These are phyloP conservation scores for Tenebrio molitor DNA, from an alignment of 1,140 invertebrate genomes.

Conservation along the genomic window DNA sequence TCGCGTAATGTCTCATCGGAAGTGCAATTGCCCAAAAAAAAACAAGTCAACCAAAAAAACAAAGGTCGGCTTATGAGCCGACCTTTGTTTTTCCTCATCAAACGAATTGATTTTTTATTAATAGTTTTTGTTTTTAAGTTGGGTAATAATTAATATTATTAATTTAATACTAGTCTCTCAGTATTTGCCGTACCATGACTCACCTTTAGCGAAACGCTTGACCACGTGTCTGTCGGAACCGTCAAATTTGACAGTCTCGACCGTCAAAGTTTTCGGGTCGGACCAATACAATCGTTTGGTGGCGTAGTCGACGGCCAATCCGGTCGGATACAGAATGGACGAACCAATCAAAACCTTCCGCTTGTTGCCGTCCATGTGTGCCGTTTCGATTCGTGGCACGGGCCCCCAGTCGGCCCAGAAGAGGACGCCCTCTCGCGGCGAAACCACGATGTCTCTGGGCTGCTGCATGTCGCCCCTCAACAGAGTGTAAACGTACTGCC, in stretches of 20 bases:
- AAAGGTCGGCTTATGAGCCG: no score
- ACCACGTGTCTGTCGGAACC: conserved; percentile 76
- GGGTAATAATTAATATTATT: no score
- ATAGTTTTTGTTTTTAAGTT: no score
- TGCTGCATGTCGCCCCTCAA: conserved; percentile 72
- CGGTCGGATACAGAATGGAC: conserved; percentile 75
- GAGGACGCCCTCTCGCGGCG: conserved; percentile 72
- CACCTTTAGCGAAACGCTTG: conserved; percentile 69
- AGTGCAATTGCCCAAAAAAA: no score
- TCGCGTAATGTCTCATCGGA: no score
- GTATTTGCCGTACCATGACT: no score
- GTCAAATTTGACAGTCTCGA: conserved; percentile 78
- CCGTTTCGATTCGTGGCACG: conserved; percentile 73
- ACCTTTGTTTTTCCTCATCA: no score
- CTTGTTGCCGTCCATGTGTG: conserved; percentile 77
- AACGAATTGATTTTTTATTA: no score
- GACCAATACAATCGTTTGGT: conserved; percentile 81
- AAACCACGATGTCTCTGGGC: conserved; percentile 76
- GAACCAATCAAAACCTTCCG: conserved; percentile 71
- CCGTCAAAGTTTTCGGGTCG: conserved; percentile 76
- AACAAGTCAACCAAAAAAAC: no score
- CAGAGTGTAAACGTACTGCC: conserved; percentile 71
- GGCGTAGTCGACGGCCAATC: conserved; percentile 79
- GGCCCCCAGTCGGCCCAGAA: conserved; percentile 67
- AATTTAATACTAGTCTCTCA: no score